Evolutionary conservation across 92 coral and sea anemone species (phyloP).

Genomic region (Phenganax subtilis): DNA sequence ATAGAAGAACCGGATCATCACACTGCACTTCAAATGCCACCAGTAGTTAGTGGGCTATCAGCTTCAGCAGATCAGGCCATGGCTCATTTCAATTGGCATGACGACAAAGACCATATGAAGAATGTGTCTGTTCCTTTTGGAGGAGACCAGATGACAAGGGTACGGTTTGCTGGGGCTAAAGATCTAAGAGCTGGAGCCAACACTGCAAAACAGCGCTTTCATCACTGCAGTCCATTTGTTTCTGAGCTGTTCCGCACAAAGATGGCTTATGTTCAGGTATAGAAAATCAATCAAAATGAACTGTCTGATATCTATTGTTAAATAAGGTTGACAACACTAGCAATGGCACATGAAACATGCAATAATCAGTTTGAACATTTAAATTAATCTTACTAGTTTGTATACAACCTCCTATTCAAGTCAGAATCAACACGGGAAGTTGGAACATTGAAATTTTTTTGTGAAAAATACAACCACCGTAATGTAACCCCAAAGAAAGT

Average conservation of each 20-base stretch:
- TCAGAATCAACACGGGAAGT: slow-evolving; percentile 33
- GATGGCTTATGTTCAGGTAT: slow-evolving; percentile 55
- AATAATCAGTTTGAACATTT: too few species aligned
- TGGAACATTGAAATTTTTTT: slow-evolving; percentile 54
- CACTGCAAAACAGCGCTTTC: slow-evolving; percentile 49
- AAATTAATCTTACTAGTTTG: neutral
- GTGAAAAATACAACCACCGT: slow-evolving; percentile 47
- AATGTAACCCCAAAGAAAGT: slow-evolving; percentile 60
- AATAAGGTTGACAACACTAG: too few species aligned
- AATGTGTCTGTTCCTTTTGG: slow-evolving; percentile 50
- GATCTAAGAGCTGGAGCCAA: slow-evolving; percentile 44
- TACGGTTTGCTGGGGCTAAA: slow-evolving; percentile 52
- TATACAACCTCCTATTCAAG: slow-evolving; percentile 16
- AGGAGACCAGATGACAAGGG: slow-evolving; percentile 56
- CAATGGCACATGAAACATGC: too few species aligned
- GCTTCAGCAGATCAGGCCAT: slow-evolving; percentile 49
- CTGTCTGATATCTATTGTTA: too few species aligned
- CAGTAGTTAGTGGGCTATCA: slow-evolving; percentile 25
- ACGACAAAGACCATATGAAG: slow-evolving; percentile 40
- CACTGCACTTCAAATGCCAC: slow-evolving; percentile 30
- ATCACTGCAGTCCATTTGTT: slow-evolving; percentile 56
- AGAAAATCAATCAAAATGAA: too few species aligned
- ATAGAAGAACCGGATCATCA: slow-evolving; percentile 33
- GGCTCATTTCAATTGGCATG: slow-evolving; percentile 37
- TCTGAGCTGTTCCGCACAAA: slow-evolving; percentile 52